Evolutionary conservation across 2,888 invertebrate species (phyloP), one percentile per base, ranked within the genome.

Genomic region (Drosophila nr. fundita): DNA sequence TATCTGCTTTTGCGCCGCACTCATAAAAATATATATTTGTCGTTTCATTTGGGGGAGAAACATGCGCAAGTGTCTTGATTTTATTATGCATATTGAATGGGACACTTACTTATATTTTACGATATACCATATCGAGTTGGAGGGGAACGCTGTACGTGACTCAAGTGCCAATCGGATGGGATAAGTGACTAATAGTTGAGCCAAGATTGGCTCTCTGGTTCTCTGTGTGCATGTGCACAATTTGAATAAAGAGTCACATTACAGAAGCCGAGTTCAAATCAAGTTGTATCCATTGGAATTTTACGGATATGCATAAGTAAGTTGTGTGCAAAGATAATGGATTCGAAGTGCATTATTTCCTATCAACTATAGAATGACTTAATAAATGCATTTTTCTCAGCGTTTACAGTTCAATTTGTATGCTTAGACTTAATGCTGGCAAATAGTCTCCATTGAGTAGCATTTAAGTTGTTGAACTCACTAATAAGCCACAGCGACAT

Each of bases 11-110:
- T 27, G 3, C 34, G 21, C 55, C 55, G 45, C 69, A 64, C 21
- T 76, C 54, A 62, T 63, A 61, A 53, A 69, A 53, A 45, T 15
- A 42, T 42, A 6, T 21, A 42, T 11, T 11, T 63, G 48, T 59
- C 40, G 61, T 66, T 76, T 66, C 58, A 52, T 49, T 69, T 54
- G 50, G 34, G 40, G 45, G 52, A 30, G 42, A 55, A 24, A 70
- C 36, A 60, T 60, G 49, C 45, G 45, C 61, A 60, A 73, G 29
- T 61, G 40, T 34, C 50, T 65, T 53, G 76, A 55, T 78, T 69
- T 79, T 69, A 78, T 78, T 77, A 65, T 77, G 66, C 79, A 79
- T 74, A 70, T 68, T 68, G 54, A 76, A 78, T 76, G 76, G 67
- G 30, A 42, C 45, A 79, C 57, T 58, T 45, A 29, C 50, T 52